Conservation (phyloP, 2,113 vertebrate genomes). For the Stegostoma tigrinum region DNA sequence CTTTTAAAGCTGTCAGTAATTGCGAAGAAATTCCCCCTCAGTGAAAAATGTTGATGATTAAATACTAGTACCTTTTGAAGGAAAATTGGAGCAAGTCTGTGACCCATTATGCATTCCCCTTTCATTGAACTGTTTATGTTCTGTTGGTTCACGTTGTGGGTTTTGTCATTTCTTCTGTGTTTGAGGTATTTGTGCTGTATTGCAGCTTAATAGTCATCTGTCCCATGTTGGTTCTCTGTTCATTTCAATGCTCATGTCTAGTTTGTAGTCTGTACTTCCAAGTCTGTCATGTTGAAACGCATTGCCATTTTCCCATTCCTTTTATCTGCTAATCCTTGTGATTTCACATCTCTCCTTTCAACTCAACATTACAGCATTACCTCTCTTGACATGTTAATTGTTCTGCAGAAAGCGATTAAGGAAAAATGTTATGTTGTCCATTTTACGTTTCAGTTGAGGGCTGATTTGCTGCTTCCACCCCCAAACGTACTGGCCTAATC, state of each 20-base stretch:
- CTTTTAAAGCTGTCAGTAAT: not conserved
- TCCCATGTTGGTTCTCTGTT: not conserved
- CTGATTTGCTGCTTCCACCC: not conserved
- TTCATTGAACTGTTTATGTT: not conserved
- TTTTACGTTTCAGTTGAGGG: constrained; percentile 8
- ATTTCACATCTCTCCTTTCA: constrained; percentile 27
- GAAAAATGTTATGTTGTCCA: constrained; percentile 22
- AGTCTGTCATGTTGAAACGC: not conserved
- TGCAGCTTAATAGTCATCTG: not conserved
- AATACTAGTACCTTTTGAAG: not conserved
- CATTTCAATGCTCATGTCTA: not conserved
- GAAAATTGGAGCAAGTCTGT: constrained; percentile 34
- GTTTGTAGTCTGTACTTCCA: not conserved
- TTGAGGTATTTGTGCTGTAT: not conserved
- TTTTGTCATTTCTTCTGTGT: not conserved
- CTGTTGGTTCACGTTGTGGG: not conserved
- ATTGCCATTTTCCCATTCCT: not conserved
- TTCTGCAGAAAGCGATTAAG: not conserved
- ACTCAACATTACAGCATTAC: not conserved
- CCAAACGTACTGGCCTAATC: not conserved
- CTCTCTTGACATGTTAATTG: constrained; percentile 22
- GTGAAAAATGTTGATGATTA: not conserved
- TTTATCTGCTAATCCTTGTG: not conserved
- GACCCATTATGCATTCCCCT: constrained; percentile 1
- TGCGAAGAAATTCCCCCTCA: not conserved